Evolutionary conservation across 2,888 invertebrate species (phyloP), one percentile per base, ranked within the genome.

Genomic region (Drosophila stalkeri): DNA sequence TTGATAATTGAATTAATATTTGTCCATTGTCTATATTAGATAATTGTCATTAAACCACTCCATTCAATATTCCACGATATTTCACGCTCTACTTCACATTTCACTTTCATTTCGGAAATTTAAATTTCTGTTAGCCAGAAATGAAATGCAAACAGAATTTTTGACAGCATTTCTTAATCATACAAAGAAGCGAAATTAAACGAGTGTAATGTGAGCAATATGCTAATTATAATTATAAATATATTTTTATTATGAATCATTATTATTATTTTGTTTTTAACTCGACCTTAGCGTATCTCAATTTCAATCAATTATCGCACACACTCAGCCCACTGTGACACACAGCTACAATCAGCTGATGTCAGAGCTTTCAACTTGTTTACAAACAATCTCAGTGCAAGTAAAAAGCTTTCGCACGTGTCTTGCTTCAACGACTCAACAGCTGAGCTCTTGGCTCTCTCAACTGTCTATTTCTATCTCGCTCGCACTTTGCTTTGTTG

Each of bases 301-400:
- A 6, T 56, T 47, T 49, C 0, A 11, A 14, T 16, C 0, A 8
- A 14, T 51, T 33, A 33, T 62, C 6, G 1, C 1, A 1, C 0
- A 1, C 16, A 11, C 4, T 39, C 16, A 18, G 2, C 23, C 78
- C 89, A 89, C 72, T 74, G 86, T 87, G 43, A 16, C 6, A 2
- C 37, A 37, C 27, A 4, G 0, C 9, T 14, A 27, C 7, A 46
- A 44, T 31, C 85, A 89, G 88, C 89, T 89, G 90, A 56, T 6
- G 20, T 2, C 27, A 63, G 55, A 86, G 86, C 86, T 86, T 69
- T 78, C 41, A 41, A 31, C 55, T 86, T 88, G 89, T 90, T 90
- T 86, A 81, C 86, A 83, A 86, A 82, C 82, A 82, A 72, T 31
- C 56, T 9, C 14, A 59, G 14, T 52, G 64, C 27, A 57, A 57